Percentiles rank a stretch among this genome's conserved stretches.
Evolutionary conservation across 2,888 invertebrate genomes (phyloP).

Genomic region (Drosophila cracens): DNA sequence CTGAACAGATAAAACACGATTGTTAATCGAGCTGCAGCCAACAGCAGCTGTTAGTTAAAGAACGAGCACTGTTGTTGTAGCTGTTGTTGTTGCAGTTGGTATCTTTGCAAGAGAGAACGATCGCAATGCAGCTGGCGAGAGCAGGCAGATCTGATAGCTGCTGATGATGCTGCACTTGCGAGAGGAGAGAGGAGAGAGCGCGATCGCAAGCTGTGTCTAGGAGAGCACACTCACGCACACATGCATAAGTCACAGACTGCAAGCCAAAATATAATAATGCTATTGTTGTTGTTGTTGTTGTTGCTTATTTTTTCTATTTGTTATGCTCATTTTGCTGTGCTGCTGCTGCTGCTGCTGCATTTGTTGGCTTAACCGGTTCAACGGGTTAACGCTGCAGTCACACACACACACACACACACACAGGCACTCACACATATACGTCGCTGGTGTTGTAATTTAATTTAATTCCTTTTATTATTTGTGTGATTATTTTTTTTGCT

Average conservation of each 20-base stretch:
- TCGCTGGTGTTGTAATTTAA: constrained; percentile 33
- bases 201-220: constrained; percentile 31
- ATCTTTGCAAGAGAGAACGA: neutral
- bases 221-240: constrained; percentile 12
- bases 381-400: constrained; percentile 58
- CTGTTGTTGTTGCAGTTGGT: neutral
- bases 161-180: constrained; percentile 6
- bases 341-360: constrained; percentile 46
- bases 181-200: constrained; percentile 4
- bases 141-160: constrained; percentile 16
- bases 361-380: constrained; percentile 63
- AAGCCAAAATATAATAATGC: constrained; percentile 38
- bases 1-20: neutral
- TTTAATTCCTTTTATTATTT: constrained; percentile 15
- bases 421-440: constrained; percentile 6
- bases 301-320: constrained; percentile 20
- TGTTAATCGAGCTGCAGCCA: constrained; percentile 1
- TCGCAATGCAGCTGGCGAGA: neutral
- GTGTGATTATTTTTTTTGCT: neutral
- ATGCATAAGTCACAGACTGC: constrained; percentile 14
- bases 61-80: constrained; percentile 10
- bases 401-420: constrained; percentile 20
- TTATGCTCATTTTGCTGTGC: constrained; percentile 31
- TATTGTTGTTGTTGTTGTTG: constrained; percentile 19
- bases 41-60: constrained; percentile 5